Evolutionary conservation across 1,140 invertebrate species (phyloP).

Genomic region (Thalassaphorura encarpata): DNA sequence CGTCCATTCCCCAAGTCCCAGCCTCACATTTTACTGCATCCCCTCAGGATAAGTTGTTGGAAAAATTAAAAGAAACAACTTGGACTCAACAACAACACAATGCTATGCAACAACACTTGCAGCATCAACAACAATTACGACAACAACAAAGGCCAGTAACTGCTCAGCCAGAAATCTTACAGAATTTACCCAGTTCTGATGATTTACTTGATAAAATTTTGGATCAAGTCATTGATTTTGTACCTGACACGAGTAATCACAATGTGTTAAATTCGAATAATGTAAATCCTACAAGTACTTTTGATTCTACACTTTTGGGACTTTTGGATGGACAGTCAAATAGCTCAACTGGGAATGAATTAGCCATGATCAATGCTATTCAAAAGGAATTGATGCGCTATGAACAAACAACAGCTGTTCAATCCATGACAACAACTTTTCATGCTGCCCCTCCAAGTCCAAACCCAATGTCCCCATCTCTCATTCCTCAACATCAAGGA

Average conservation of each 20-base stretch:
- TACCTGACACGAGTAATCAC: conserved; percentile 45
- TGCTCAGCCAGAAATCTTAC: neutral
- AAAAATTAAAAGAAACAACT: conserved; percentile 19
- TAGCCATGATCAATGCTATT: conserved; percentile 73
- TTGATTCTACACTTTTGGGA: neutral
- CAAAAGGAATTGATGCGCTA: conserved; percentile 80
- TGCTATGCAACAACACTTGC: conserved; percentile 13
- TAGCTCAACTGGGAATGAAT: conserved; percentile 41
- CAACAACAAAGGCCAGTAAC: conserved; percentile 17
- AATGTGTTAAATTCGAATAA: no score
- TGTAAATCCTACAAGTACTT: neutral
- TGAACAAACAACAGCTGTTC: conserved; percentile 44
- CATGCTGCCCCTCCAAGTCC: no score
- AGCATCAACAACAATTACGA: conserved; percentile 15
- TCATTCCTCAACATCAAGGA: conserved; percentile 13
- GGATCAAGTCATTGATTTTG: conserved; percentile 71
- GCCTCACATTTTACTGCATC: conserved; percentile 54
- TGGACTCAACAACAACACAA: conserved; percentile 15
- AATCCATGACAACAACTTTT: conserved; percentile 2
- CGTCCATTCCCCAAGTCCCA: conserved; percentile 47
- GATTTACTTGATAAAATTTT: conserved; percentile 65
- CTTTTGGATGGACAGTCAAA: neutral
- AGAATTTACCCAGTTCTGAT: conserved; percentile 47
- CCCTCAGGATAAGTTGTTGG: conserved; percentile 50
- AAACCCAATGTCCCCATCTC: conserved; percentile 6